phyloP scores from a whole-genome alignment of 2,888 invertebrate species.

The Lasiommata megera region DNA sequence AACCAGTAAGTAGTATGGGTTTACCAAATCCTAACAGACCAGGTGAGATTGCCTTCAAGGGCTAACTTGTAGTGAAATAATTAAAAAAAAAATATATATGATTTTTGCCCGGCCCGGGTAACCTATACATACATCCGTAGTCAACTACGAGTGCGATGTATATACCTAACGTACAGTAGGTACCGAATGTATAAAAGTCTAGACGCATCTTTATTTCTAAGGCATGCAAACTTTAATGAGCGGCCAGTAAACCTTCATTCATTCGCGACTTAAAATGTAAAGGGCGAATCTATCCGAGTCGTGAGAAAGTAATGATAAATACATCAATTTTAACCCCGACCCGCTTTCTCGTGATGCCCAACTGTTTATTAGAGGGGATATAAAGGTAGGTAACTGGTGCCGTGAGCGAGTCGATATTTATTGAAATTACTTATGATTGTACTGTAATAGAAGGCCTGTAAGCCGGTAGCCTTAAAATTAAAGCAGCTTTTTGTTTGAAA shows the following conservation, averaged over 20 bases:
- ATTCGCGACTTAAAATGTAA: slow-evolving; percentile 40
- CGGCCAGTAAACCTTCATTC: slow-evolving; percentile 32
- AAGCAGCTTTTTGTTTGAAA: slow-evolving; percentile 63
- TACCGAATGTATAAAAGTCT: too few species aligned
- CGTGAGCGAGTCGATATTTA: slow-evolving; percentile 66
- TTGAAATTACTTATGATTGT: slow-evolving; percentile 81
- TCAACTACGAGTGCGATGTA: too few species aligned
- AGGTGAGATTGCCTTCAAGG: too few species aligned
- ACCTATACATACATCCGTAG: too few species aligned
- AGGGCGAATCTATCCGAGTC: slow-evolving; percentile 45
- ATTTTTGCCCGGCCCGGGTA: too few species aligned
- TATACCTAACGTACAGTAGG: too few species aligned
- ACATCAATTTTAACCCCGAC: slow-evolving; percentile 75
- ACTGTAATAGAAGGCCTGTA: slow-evolving; percentile 66
- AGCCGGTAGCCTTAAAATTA: slow-evolving; percentile 71
- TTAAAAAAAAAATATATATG: too few species aligned
- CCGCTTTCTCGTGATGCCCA: slow-evolving; percentile 77
- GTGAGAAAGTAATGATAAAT: slow-evolving; percentile 80
- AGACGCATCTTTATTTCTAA: slow-evolving; percentile 1
- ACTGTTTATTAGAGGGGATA: slow-evolving; percentile 76
- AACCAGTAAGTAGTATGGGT: too few species aligned
- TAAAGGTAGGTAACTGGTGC: slow-evolving; percentile 67
- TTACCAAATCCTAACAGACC: too few species aligned
- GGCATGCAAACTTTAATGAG: slow-evolving; percentile 11
- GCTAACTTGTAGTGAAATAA: too few species aligned